A percentile compares a stretch with the other conserved stretches of the same genome.
These are phyloP conservation scores for Chrysolina oricalcia DNA, from an alignment of 2,888 invertebrate genomes.

Conservation along the genomic window DNA sequence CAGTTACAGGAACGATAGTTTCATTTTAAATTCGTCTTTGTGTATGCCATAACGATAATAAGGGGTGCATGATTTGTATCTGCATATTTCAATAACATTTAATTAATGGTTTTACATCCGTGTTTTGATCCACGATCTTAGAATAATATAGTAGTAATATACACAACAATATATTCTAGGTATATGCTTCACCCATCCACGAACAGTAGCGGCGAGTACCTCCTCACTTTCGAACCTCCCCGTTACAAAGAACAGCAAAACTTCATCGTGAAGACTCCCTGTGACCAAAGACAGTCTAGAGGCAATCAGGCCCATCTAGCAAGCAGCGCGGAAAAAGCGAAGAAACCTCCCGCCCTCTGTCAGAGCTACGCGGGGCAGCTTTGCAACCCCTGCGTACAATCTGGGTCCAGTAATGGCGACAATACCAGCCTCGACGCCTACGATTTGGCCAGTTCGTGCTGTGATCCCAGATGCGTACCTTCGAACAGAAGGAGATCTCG, in stretches of 20 bases:
- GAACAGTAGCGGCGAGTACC: conserved; percentile 81
- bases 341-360: conserved; percentile 63
- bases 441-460: conserved; percentile 89
- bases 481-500: conserved; percentile 71
- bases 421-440: conserved; percentile 85
- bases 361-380: conserved; percentile 73
- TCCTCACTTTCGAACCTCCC: conserved; percentile 82
- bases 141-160: too few relatives aligned
- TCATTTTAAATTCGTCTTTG: too few relatives aligned
- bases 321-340: conserved; percentile 58
- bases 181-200: conserved; percentile 78
- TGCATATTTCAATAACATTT: too few relatives aligned
- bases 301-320: conserved; percentile 60
- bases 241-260: conserved; percentile 81
- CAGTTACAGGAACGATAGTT: too few relatives aligned
- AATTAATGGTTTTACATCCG: too few relatives aligned
- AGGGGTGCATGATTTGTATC: too few relatives aligned
- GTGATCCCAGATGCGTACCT: conserved; percentile 90
- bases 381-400: conserved; percentile 83
- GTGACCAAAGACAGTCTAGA: conserved; percentile 67
- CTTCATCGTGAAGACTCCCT: conserved; percentile 78
- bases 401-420: conserved; percentile 70
- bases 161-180: conserved; percentile 31
- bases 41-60: too few relatives aligned
- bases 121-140: too few relatives aligned